These are phyloP conservation scores for Arizona elegans DNA, from an alignment of 2,113 vertebrate species.

Conservation along the genomic window DNA sequence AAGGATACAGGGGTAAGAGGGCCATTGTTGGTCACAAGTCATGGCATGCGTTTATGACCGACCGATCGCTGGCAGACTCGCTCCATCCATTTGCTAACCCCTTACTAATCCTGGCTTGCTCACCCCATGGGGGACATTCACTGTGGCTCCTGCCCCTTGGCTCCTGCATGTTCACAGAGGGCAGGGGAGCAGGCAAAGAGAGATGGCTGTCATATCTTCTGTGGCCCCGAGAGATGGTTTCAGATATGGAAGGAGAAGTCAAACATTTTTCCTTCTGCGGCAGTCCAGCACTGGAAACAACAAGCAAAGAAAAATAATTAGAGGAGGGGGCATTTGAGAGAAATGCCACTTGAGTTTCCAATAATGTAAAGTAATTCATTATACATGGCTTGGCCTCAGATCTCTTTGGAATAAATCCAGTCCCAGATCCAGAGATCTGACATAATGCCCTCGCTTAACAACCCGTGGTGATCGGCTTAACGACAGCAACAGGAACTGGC, in stretches of 20 bases:
- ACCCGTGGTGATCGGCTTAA: not conserved
- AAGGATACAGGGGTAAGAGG: slow-evolving; percentile 56
- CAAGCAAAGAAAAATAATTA: not conserved
- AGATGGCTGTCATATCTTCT: rapidly evolving
- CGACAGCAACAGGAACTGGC: not conserved
- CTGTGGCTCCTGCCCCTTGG: not conserved
- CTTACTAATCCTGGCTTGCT: slow-evolving; percentile 21
- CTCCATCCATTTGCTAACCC: slow-evolving; percentile 36
- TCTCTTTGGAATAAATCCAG: not conserved
- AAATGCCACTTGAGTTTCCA: not conserved
- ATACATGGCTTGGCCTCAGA: too few species aligned
- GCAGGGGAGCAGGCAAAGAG: not conserved
- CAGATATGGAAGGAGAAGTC: too few species aligned
- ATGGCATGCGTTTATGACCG: slow-evolving; percentile 27
- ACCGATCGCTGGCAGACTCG: slow-evolving; percentile 21
- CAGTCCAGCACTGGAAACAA: rapidly evolving
- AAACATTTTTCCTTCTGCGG: rapidly evolving
- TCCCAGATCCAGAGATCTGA: not conserved
- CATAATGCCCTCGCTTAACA: not conserved
- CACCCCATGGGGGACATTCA: not conserved
- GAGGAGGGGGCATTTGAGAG: too few species aligned
- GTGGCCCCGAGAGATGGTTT: not conserved
- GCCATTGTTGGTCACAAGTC: slow-evolving; percentile 21
- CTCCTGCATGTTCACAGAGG: not conserved
- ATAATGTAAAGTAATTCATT: not conserved